Conservation (phyloP, 2,113 vertebrate genomes). For the Micronycteris hirsuta region DNA sequence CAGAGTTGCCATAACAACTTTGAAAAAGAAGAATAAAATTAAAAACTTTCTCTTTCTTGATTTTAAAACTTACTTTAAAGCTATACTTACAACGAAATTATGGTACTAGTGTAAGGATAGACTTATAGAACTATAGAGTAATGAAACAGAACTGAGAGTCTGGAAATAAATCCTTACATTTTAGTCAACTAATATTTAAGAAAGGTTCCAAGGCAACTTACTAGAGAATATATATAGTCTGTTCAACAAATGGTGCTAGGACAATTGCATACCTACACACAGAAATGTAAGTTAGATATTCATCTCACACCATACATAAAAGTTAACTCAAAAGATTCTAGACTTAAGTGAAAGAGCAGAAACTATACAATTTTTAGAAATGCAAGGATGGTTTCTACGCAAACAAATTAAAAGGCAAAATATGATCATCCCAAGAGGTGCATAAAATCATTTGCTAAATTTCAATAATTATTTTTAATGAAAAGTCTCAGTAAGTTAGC, state of each 20-base stretch:
- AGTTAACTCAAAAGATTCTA: too few species aligned
- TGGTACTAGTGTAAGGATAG: too few species aligned
- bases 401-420: background rate
- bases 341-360: too few species aligned
- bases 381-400: background rate
- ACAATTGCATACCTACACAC: background rate
- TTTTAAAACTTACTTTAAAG: too few species aligned
- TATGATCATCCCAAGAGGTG: background rate
- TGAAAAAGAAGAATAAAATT: too few species aligned
- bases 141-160: too few species aligned
- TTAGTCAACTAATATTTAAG: background rate
- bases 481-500: background rate
- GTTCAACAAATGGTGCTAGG: background rate
- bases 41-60: too few species aligned
- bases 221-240: background rate
- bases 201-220: background rate
- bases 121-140: too few species aligned
- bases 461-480: background rate
- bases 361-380: background rate
- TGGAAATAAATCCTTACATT: background rate
- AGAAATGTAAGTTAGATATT: background rate
- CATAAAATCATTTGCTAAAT: background rate
- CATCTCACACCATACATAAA: background rate
- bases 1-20: background rate
- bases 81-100: too few species aligned